Evolutionary conservation across 2,888 invertebrate genomes (phyloP).

Genomic region (Eristalis pertinax): DNA sequence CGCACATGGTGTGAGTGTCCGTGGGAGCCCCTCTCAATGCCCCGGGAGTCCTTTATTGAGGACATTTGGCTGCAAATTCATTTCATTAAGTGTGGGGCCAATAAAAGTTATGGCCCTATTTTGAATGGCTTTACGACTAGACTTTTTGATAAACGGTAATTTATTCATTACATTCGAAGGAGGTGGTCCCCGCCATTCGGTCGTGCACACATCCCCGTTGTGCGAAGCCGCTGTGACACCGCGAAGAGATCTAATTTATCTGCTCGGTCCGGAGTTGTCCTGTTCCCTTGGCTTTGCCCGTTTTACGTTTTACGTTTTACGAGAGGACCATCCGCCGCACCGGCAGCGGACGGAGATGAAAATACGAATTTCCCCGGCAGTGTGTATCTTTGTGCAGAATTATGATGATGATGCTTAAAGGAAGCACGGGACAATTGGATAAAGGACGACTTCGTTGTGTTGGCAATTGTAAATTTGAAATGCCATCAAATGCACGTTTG

Average conservation of each 20-base stretch:
- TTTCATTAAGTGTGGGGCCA: conserved; percentile 31
- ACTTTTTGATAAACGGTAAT: conserved; percentile 39
- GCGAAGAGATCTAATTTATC: conserved; percentile 28
- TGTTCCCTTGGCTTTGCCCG: neutral
- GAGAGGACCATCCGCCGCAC: neutral
- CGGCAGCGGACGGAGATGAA: neutral
- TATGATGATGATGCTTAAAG: neutral
- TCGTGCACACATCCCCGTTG: neutral
- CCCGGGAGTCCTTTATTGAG: conserved; percentile 7
- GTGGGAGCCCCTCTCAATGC: neutral
- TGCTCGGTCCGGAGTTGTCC: neutral
- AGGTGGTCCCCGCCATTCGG: neutral
- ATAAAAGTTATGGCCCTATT: conserved; percentile 30
- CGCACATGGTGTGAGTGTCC: neutral
- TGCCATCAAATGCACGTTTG: conserved; percentile 13
- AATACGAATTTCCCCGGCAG: conserved; percentile 6
- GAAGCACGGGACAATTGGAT: conserved; percentile 4
- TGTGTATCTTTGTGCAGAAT: conserved; percentile 2
- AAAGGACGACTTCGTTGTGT: neutral
- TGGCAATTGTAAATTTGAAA: conserved; percentile 7
- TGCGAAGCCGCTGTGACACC: neutral
- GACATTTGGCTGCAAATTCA: conserved; percentile 7
- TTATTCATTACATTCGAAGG: conserved; percentile 32
- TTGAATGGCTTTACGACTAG: conserved; percentile 9
- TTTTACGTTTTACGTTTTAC: neutral